Evolutionary conservation across 2,797 vertebrate genomes (phyloP).

Genomic region (Acanthornis magna): DNA sequence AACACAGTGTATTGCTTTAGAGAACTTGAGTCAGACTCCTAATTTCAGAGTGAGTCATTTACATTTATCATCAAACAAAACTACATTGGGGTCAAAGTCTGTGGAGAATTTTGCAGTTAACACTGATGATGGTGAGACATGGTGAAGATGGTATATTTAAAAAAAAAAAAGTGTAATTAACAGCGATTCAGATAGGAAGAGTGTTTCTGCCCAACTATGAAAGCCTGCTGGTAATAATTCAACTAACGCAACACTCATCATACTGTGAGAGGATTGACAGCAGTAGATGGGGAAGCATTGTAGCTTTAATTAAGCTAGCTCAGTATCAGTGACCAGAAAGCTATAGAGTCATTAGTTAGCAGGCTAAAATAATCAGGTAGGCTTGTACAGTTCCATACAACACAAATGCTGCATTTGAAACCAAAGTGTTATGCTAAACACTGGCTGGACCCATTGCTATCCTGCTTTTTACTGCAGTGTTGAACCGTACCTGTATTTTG

Average conservation of each 20-base stretch:
- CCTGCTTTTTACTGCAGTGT: neutral
- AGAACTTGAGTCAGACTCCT: conserved; percentile 54
- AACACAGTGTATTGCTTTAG: conserved; percentile 13
- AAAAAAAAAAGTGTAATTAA: neutral
- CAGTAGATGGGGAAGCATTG: neutral
- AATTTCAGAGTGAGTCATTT: conserved; percentile 49
- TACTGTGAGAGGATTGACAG: neutral
- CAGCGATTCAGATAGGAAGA: neutral
- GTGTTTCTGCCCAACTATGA: neutral
- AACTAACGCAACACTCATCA: neutral
- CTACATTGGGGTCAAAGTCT: conserved; percentile 2
- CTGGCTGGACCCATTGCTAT: neutral
- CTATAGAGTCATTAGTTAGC: neutral
- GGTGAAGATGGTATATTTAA: neutral
- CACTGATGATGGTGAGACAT: neutral
- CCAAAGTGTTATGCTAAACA: neutral
- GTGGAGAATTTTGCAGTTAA: conserved; percentile 9
- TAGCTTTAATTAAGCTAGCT: neutral
- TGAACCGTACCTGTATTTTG: neutral
- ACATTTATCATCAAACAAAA: conserved; percentile 46
- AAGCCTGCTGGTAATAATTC: neutral
- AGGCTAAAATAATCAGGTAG: neutral
- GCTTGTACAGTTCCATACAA: neutral
- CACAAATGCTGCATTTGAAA: neutral
- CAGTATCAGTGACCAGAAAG: neutral